A percentile compares a stretch with the other conserved stretches of the same genome.
Conservation (phyloP, 2,113 vertebrate genomes). For the Actenoides lindsayi region DNA sequence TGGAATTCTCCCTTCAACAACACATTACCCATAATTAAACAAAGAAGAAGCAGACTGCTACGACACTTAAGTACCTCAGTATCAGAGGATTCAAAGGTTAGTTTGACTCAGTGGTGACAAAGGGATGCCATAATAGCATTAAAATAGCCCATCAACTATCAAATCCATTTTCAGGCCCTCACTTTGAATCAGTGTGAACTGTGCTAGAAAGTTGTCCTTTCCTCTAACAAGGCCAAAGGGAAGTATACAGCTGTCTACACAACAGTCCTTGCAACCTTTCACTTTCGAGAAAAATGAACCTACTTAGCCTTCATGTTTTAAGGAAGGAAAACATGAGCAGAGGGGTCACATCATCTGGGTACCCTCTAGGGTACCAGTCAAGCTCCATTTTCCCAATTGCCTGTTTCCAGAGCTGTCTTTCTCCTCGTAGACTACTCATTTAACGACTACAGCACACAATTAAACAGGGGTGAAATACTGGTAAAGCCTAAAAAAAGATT, state of each 20-base stretch:
- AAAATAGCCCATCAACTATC: not conserved
- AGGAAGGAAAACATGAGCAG: not conserved
- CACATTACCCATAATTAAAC: not conserved
- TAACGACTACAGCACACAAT: not conserved
- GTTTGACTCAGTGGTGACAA: not conserved
- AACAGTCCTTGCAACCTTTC: not conserved
- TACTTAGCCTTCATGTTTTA: not conserved
- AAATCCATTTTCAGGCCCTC: not conserved
- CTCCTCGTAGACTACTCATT: not conserved
- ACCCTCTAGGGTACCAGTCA: not conserved
- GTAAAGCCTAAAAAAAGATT: not conserved
- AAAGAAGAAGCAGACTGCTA: not conserved
- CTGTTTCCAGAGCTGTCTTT: not conserved
- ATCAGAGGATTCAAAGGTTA: not conserved
- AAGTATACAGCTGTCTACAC: not conserved
- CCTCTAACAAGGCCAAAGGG: not conserved
- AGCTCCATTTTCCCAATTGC: not conserved
- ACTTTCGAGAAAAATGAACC: not conserved
- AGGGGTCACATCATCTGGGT: not conserved
- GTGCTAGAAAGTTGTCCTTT: not conserved
- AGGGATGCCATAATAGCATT: not conserved
- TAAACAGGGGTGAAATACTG: not conserved
- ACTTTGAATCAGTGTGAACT: not conserved
- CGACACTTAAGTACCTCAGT: not conserved
- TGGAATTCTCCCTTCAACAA: not conserved